Conservation (phyloP, 2,888 invertebrate species). For the Tachystola acroxantha region DNA sequence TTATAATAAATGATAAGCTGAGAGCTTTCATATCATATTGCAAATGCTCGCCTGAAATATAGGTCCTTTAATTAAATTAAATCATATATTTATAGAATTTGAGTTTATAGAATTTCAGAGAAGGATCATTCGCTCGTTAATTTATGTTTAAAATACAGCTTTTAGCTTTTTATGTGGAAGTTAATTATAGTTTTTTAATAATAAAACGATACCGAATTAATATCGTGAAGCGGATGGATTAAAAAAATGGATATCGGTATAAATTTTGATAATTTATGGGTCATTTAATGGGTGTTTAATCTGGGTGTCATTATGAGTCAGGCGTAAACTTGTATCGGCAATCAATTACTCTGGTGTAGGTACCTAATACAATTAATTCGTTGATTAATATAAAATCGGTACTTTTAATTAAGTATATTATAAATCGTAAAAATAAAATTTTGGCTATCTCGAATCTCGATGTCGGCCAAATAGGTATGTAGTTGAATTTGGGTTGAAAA, state of each 20-base stretch:
- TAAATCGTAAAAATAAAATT: too few relatives aligned
- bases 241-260: constrained; percentile 62
- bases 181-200: constrained; percentile 71
- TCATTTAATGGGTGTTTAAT: constrained; percentile 53
- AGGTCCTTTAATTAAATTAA: too few relatives aligned
- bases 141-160: too few relatives aligned
- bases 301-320: constrained; percentile 40
- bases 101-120: constrained; percentile 8
- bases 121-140: too few relatives aligned
- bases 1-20: too few relatives aligned
- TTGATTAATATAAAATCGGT: constrained; percentile 7
- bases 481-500: too few relatives aligned
- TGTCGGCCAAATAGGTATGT: too few relatives aligned
- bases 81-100: too few relatives aligned
- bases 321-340: constrained; percentile 14
- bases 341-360: constrained; percentile 14
- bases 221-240: constrained; percentile 59
- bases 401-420: too few relatives aligned
- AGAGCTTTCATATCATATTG: too few relatives aligned
- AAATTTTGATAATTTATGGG: constrained; percentile 68
- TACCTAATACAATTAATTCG: constrained; percentile 6
- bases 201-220: constrained; percentile 68
- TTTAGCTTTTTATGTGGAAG: constrained; percentile 54
- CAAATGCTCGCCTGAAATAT: too few relatives aligned
- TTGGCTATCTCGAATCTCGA: too few relatives aligned